These are phyloP conservation scores for Anolis sagrei DNA, from an alignment of 2,113 vertebrate genomes.

Conservation along the genomic window DNA sequence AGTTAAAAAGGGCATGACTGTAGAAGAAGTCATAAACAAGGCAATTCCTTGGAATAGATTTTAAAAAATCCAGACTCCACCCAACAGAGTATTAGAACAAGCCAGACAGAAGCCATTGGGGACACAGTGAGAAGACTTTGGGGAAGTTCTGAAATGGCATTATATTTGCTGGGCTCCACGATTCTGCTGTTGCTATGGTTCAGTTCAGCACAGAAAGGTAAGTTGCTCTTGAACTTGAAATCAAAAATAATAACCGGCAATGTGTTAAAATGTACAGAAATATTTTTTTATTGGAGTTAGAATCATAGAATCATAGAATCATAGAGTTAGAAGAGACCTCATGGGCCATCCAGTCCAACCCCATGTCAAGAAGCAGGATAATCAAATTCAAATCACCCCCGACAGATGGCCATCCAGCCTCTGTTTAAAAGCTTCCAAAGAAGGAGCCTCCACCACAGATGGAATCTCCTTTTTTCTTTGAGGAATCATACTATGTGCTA, in stretches of 20 bases:
- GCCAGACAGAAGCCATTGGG: not conserved
- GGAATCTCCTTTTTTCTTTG: not conserved
- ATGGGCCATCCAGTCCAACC: no score
- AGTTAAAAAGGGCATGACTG: conserved; percentile 57
- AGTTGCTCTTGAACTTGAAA: conserved; percentile 10
- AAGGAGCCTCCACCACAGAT: no score
- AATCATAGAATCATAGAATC: no score
- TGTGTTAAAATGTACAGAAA: conserved; percentile 13
- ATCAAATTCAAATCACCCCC: no score
- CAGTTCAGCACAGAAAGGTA: conserved; percentile 60
- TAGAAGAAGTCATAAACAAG: conserved; percentile 60
- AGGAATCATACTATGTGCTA: no score
- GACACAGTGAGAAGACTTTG: conserved; percentile 11
- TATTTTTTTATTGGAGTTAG: not conserved
- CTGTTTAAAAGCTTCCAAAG: no score
- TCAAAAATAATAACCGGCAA: not conserved
- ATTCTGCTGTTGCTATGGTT: conserved; percentile 58
- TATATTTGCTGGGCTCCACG: conserved; percentile 37
- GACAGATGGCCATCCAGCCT: no score
- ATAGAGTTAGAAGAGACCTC: no score
- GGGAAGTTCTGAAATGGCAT: conserved; percentile 43
- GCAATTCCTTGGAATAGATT: conserved; percentile 40
- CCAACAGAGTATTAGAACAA: not conserved
- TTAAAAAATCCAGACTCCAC: conserved; percentile 16
- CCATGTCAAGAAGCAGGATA: no score